phyloP scores from a whole-genome alignment of 2,797 vertebrate species.

The Crocidura indochinensis region DNA sequence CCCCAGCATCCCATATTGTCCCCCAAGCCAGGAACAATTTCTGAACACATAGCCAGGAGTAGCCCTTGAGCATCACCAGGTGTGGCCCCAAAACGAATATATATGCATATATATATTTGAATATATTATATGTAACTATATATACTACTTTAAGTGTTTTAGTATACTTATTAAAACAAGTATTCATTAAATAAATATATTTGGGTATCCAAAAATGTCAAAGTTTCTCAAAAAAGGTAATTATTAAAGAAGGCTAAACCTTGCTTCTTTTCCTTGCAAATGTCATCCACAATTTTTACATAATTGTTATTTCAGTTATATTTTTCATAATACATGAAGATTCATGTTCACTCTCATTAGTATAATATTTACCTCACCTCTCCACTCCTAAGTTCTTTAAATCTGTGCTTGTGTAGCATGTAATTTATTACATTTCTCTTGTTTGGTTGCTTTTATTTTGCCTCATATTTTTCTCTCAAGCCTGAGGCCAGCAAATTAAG shows the following conservation, averaged over 20 bases:
- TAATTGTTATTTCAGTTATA: background rate
- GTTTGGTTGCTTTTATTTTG: background rate
- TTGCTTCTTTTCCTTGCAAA: conserved; percentile 18
- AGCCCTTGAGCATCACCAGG: no score
- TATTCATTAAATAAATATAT: no score
- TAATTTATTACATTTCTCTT: conserved; percentile 24
- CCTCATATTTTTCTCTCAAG: background rate
- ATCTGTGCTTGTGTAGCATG: background rate
- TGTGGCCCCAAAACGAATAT: no score
- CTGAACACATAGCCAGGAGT: no score
- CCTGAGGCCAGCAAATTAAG: background rate
- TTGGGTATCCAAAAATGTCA: background rate
- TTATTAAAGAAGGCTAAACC: background rate
- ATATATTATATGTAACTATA: no score
- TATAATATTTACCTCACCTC: background rate
- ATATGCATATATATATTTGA: no score
- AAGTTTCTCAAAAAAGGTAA: background rate
- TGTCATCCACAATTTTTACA: background rate
- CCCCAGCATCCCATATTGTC: no score
- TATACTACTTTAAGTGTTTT: no score
- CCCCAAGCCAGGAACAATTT: no score
- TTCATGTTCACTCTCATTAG: rapidly evolving
- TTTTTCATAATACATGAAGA: background rate
- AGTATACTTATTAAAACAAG: no score
- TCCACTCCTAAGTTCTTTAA: background rate